A percentile compares a stretch with the other conserved stretches of the same genome.
phyloP scores from a whole-genome alignment of 1,140 invertebrate species.

The Trichonephila clavata region DNA sequence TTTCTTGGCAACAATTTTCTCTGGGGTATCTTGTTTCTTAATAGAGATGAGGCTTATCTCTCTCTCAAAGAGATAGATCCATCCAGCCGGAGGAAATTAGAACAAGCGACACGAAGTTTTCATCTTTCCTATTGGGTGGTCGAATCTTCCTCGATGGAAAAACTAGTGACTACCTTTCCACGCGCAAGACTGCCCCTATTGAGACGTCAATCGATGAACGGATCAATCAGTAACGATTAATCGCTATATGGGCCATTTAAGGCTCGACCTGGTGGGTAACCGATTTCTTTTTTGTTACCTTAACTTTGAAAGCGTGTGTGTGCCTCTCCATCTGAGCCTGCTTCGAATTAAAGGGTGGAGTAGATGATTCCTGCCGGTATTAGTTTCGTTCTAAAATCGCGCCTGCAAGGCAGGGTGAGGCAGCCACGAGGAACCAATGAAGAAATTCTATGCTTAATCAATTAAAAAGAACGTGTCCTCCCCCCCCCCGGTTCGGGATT shows the following conservation, averaged over 20 bases:
- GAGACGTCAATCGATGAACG: constrained; percentile 62
- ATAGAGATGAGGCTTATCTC: constrained; percentile 23
- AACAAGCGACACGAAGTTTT: constrained; percentile 10
- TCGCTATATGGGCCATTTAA: constrained; percentile 64
- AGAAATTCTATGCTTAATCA: constrained; percentile 75
- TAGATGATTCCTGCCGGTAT: constrained; percentile 21
- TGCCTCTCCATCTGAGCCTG: constrained; percentile 13
- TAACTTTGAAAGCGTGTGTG: neutral
- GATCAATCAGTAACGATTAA: constrained; percentile 72
- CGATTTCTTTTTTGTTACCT: constrained; percentile 14
- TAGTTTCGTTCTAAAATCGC: constrained; percentile 20
- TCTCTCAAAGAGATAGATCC: neutral
- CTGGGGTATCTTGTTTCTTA: neutral
- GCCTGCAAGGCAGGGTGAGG: constrained; percentile 60
- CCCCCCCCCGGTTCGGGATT: neutral
- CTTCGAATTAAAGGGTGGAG: constrained; percentile 59
- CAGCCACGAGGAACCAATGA: constrained; percentile 56
- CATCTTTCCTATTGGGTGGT: constrained; percentile 63
- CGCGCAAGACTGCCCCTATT: constrained; percentile 12
- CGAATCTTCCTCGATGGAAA: neutral
- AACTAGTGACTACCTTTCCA: neutral
- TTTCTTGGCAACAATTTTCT: neutral
- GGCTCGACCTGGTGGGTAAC: constrained; percentile 17
- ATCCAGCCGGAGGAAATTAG: constrained; percentile 28
- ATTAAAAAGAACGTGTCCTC: constrained; percentile 29